phyloP scores from a whole-genome alignment of 1,140 invertebrate genomes.

The Brachionus rubens region DNA sequence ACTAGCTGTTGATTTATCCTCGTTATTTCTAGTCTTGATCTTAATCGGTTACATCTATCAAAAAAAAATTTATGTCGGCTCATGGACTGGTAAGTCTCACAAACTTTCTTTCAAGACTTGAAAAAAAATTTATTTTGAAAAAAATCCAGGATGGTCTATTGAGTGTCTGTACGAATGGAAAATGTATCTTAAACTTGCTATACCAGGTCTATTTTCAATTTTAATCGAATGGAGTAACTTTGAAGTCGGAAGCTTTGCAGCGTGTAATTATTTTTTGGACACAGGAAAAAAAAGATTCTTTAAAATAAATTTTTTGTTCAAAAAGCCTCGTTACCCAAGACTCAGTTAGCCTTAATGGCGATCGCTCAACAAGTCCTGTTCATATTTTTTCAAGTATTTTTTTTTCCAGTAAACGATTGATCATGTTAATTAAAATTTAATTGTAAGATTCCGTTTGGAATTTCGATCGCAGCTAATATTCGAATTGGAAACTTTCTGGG shows the following conservation, averaged over 20 bases:
- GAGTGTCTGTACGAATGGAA: conserved; percentile 37
- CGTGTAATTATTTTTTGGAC: conserved; percentile 41
- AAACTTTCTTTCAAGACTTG: too few species aligned
- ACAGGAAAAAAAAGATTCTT: not conserved
- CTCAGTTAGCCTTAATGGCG: not conserved
- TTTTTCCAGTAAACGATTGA: not conserved
- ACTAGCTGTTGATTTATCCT: conserved; percentile 16
- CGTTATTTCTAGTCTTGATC: not conserved
- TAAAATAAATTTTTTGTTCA: not conserved
- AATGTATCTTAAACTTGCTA: conserved; percentile 26
- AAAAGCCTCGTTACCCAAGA: conserved; percentile 6
- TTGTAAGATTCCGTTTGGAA: conserved; percentile 16
- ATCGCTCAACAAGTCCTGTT: conserved; percentile 23
- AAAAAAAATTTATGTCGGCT: conserved; percentile 16
- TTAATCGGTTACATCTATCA: conserved; percentile 11
- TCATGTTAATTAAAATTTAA: too few species aligned
- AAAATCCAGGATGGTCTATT: conserved; percentile 4
- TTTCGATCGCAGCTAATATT: conserved; percentile 29
- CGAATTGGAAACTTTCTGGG: conserved; percentile 42
- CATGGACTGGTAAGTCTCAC: conserved; percentile 33
- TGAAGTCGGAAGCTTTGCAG: conserved; percentile 33
- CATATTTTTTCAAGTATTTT: conserved; percentile 25
- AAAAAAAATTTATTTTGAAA: not conserved
- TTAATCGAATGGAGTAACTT: conserved; percentile 41
- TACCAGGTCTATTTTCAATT: conserved; percentile 42